Evolutionary conservation across 1,140 invertebrate genomes (phyloP).

Genomic region (Pseudachorutes palmiensis): DNA sequence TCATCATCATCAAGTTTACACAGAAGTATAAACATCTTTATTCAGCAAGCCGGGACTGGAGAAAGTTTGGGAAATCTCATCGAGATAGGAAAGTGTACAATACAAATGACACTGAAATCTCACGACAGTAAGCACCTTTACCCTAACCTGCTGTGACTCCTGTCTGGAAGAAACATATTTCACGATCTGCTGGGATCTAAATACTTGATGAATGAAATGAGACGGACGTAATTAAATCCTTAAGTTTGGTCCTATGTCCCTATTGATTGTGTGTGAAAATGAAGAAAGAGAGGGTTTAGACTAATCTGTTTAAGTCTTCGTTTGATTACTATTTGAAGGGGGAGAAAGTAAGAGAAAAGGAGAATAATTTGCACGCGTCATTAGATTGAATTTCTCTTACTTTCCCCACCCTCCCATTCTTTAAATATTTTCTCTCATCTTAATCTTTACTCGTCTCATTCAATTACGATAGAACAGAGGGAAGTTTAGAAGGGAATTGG

Average conservation of each 20-base stretch:
- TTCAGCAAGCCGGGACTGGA: neutral
- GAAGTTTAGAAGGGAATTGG: neutral
- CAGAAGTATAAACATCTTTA: neutral
- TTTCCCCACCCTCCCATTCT: neutral
- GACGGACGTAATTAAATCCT: neutral
- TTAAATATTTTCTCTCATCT: neutral
- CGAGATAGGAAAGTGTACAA: neutral
- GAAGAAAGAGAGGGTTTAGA: neutral
- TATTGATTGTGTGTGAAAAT: neutral
- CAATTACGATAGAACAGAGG: no score
- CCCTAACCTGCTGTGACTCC: no score
- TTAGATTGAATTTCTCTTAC: neutral
- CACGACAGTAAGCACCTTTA: no score
- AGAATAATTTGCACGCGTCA: neutral
- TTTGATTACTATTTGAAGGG: neutral
- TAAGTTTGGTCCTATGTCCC: no score
- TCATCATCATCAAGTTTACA: conserved; percentile 1
- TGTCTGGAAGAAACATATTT: no score
- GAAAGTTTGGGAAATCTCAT: neutral
- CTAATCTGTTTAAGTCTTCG: neutral
- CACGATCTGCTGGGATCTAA: neutral
- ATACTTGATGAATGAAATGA: neutral
- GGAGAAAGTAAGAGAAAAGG: no score
- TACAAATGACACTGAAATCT: neutral
- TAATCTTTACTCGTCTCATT: neutral